These are phyloP conservation scores for Tychaedon coryphoeus DNA, from an alignment of 2,113 vertebrate genomes.

Conservation along the genomic window DNA sequence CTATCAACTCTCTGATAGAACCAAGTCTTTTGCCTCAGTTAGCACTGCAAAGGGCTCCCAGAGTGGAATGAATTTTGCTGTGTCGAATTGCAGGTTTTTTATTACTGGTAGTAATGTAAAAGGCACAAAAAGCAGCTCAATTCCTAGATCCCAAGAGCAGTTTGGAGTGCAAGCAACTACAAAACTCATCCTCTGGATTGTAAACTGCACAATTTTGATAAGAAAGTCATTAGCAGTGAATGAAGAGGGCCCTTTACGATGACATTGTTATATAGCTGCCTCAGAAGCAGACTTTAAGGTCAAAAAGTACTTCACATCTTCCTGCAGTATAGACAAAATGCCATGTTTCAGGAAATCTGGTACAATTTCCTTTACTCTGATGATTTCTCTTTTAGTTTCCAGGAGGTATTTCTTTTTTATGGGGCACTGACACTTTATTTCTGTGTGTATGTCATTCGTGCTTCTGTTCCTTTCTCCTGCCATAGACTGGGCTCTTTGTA, in stretches of 20 bases:
- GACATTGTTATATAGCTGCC: neutral
- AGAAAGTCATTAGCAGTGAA: conserved; percentile 33
- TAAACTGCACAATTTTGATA: conserved; percentile 36
- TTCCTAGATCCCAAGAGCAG: neutral
- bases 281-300: conserved; percentile 8
- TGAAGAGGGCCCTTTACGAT: neutral
- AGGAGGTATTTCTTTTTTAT: neutral
- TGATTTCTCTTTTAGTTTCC: neutral
- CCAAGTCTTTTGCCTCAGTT: neutral
- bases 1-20: conserved; percentile 1
- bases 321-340: neutral
- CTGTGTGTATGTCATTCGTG: neutral
- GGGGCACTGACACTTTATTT: neutral
- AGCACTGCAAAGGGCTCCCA: neutral
- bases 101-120: neutral
- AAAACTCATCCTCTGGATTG: neutral
- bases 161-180: neutral
- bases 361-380: neutral
- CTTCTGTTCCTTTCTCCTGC: neutral
- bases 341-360: conserved; percentile 14
- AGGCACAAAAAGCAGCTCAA: neutral
- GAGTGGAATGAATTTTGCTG: neutral
- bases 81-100: neutral
- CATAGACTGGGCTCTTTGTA: neutral
- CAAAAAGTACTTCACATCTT: neutral